Percentiles rank a stretch among this genome's conserved stretches.
These are phyloP conservation scores for Caenorhabditis elegans DNA, from an alignment of 1,140 invertebrate genomes.

Conservation along the genomic window WBcel235 BX284604.4:12862001-12862500, in stretches of 20 bases:
- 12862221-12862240: conserved; percentile 56
- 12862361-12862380: conserved; percentile 47
- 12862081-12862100: conserved; percentile 63
- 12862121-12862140: conserved; percentile 58
- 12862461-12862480: conserved; percentile 55
- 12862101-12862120: conserved; percentile 63
- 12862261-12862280: conserved; percentile 63
- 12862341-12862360: conserved; percentile 56
- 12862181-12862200: conserved; percentile 55
- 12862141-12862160: conserved; percentile 58
- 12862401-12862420: conserved; percentile 62
- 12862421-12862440: conserved; percentile 61
- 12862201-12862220: conserved; percentile 65
- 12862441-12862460: conserved; percentile 60
- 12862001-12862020: conserved; percentile 53
- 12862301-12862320: conserved; percentile 53
- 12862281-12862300: conserved; percentile 66
- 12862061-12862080: conserved; percentile 54
- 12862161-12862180: conserved; percentile 63
- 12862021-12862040: conserved; percentile 53
- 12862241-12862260: conserved; percentile 50
- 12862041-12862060: background rate
- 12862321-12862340: conserved; percentile 51
- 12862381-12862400: background rate
- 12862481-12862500: conserved; percentile 51